Evolutionary conservation across 2,113 vertebrate genomes (phyloP).

Genomic region (Cygnus atratus): DNA sequence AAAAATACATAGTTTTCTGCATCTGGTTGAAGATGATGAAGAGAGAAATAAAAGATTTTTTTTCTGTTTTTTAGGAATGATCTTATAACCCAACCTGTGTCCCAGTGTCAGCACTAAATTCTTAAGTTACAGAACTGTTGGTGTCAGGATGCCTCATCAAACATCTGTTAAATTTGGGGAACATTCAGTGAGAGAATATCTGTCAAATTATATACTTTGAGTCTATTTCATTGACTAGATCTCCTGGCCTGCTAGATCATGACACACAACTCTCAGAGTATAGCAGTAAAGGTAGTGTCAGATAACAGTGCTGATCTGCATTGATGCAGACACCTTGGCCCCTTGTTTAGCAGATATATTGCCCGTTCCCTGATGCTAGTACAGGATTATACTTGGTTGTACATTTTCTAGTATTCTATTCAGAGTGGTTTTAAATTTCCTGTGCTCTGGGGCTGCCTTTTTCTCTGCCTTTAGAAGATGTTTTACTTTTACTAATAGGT

Average conservation of each 20-base stretch:
- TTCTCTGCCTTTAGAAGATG: background rate
- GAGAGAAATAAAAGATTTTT: background rate
- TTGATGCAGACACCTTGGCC: background rate
- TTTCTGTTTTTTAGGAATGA: background rate
- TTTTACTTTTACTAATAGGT: background rate
- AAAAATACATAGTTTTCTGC: background rate
- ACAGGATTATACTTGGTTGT: background rate
- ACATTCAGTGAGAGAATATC: background rate
- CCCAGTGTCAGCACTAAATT: background rate
- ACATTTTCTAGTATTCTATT: background rate
- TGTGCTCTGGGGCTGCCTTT: background rate
- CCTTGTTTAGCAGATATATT: background rate
- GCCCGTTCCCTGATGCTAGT: background rate
- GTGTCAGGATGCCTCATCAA: background rate
- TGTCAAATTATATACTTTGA: background rate
- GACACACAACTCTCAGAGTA: background rate
- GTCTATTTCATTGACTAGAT: background rate
- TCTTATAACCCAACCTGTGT: background rate
- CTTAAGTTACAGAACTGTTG: background rate
- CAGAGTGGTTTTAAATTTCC: constrained; percentile 27
- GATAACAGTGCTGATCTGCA: background rate
- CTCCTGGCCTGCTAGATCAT: background rate
- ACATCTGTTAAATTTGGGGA: background rate
- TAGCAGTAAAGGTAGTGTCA: background rate
- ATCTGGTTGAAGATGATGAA: background rate